Base-by-base conservation (phyloP, 2,888 invertebrate genomes). In the Trissolcus brochymenae region DNA sequence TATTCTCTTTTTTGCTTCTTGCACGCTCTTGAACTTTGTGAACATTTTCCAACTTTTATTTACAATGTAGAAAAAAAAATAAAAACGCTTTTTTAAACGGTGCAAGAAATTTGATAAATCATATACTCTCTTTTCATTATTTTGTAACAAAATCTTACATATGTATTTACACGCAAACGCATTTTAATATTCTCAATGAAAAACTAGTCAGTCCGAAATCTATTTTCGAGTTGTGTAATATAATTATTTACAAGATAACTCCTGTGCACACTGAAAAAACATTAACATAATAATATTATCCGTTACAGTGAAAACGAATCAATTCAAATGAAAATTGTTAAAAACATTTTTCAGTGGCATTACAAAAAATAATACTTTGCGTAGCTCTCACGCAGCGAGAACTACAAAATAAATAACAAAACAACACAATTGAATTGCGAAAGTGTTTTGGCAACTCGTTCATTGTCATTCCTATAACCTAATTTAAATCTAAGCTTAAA, bases 41-140 rank as follows among this genome's bases (percentile, higher is more conserved):
- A 56, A n/a, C 2, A 17, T n/a, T 46, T 49, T 25, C 6, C 25
- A 25, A 6, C 25, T 25, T 25, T 25, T 25, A 25, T 25, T 25
- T 25, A 25, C 25, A 25, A 25, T 25, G 25, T 25, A 25, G 25
- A 35, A 35, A 35, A 35, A 9, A 35, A 11, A 35, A 35, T 2
- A 19, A 35, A 35, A 11, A 35, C 11, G 11, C 35, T 11, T 35
- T 35, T 35, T 11, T 11, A 35, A 35, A 1, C 7, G 11, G 35
- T 35, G 41, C 41, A 19, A n/a, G 51, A 53, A 61, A 61, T 41
- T 40, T 41, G 41, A n/a, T 41, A 41, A 41, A 40, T 61, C 61
- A 41, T 21, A 13, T 51, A 51, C 61, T 61, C 61, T 61, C 51
- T 61, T 61, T 61, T 40, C 25, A 25, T 25, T 43, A 14, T 35